Evolutionary conservation across 2,888 invertebrate species (phyloP).

Genomic region (Seira sanloemensis): DNA sequence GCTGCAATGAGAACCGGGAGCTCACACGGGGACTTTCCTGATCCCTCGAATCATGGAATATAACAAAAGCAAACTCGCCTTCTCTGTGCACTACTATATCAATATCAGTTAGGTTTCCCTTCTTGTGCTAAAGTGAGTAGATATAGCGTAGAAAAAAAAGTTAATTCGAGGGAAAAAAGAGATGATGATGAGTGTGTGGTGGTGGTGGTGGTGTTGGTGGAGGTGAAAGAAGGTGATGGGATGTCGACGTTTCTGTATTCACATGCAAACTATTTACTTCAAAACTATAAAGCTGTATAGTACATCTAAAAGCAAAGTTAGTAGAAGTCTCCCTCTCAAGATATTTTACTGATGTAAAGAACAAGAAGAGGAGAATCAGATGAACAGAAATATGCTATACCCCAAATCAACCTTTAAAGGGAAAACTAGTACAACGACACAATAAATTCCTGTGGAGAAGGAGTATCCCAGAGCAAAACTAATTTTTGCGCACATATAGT

Average conservation of each 20-base stretch:
- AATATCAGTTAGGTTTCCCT: not conserved
- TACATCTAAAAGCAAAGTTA: not conserved
- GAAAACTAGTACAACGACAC: not conserved
- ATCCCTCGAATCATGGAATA: constrained; percentile 5
- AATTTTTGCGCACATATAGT: too few species aligned
- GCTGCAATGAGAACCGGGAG: constrained; percentile 55
- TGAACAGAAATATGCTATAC: not conserved
- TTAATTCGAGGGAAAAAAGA: constrained; percentile 20
- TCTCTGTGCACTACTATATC: constrained; percentile 2
- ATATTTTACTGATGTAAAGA: not conserved
- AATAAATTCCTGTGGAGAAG: not conserved
- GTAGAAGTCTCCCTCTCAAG: not conserved
- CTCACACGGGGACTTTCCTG: constrained; percentile 59
- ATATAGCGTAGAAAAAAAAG: not conserved
- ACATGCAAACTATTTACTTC: not conserved
- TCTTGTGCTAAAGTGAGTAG: constrained; percentile 13
- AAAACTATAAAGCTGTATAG: constrained; percentile 13
- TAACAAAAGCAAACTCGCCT: not conserved
- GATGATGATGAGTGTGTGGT: constrained; percentile 32
- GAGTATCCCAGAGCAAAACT: not conserved
- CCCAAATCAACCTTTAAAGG: not conserved
- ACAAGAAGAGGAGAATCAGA: not conserved
- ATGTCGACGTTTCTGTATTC: constrained; percentile 28
- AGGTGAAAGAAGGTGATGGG: constrained; percentile 36
- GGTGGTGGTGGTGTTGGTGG: constrained; percentile 45